Conservation (phyloP, 2,888 invertebrate genomes). For the Tachina fera region DNA sequence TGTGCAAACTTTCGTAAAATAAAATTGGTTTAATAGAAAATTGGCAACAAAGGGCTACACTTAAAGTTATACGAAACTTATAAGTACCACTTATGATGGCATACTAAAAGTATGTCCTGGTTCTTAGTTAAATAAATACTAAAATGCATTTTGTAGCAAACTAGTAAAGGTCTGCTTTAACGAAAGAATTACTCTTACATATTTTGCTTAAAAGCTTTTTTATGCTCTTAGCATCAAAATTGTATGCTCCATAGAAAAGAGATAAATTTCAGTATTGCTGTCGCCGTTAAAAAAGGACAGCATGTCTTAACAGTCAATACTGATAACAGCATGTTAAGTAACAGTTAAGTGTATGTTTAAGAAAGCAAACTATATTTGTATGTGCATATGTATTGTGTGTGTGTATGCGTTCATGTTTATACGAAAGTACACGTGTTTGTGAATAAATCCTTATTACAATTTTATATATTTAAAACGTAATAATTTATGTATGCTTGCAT, state of each 20-base stretch:
- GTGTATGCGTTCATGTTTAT: background rate
- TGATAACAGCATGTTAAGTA: background rate
- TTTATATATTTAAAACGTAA: background rate
- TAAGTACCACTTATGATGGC: conserved; percentile 65
- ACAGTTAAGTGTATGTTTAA: background rate
- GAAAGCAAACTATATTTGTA: too few species aligned
- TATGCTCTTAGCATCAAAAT: conserved; percentile 29
- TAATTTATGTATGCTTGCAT: background rate
- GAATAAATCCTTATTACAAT: background rate
- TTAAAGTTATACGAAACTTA: conserved; percentile 52
- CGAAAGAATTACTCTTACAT: background rate
- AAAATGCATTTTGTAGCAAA: background rate
- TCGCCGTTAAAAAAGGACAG: conserved; percentile 65
- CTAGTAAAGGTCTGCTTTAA: background rate
- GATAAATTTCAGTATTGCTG: conserved; percentile 41
- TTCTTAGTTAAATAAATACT: conserved; percentile 44
- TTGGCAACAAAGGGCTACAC: conserved; percentile 34
- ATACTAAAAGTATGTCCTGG: conserved; percentile 61
- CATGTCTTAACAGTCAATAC: conserved; percentile 17
- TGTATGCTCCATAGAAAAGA: conserved; percentile 4
- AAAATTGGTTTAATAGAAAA: conserved; percentile 53
- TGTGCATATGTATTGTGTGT: background rate
- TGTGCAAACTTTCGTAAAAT: conserved; percentile 36
- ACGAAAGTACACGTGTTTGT: background rate
- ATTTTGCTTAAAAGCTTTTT: conserved; percentile 26